A percentile compares a stretch with the other conserved stretches of the same genome.
Conservation (phyloP, 2,797 vertebrate genomes). For the Limosa lapponica region DNA sequence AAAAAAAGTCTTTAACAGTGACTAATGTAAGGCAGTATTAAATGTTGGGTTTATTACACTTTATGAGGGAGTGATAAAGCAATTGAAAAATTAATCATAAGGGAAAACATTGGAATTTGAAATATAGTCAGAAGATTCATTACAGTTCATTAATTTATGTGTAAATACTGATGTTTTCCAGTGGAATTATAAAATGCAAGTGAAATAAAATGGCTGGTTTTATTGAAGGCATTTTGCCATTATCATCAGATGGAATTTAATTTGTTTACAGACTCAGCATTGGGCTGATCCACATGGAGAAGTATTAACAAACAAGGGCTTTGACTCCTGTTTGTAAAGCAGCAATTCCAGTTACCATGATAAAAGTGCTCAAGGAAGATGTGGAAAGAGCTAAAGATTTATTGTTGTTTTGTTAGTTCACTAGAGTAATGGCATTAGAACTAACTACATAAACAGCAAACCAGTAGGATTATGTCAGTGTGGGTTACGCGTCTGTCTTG, state of each 20-base stretch:
- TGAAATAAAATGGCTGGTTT: constrained; percentile 39
- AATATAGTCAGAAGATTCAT: constrained; percentile 52
- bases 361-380: not conserved
- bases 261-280: constrained; percentile 24
- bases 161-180: constrained; percentile 61
- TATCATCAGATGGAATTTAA: constrained; percentile 44
- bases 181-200: constrained; percentile 39
- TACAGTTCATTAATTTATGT: constrained; percentile 56
- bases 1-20: constrained; percentile 15
- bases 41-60: constrained; percentile 48
- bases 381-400: not conserved
- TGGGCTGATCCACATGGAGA: not conserved
- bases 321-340: not conserved
- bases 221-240: constrained; percentile 30
- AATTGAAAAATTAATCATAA: constrained; percentile 68
- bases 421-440: not conserved
- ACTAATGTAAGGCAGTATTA: constrained; percentile 15
- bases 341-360: not conserved
- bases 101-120: constrained; percentile 50
- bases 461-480: not conserved
- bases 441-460: not conserved
- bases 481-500: not conserved
- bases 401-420: not conserved
- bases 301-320: not conserved
- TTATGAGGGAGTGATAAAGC: constrained; percentile 60